Conservation (phyloP, 92 coral and sea anemone species). For the Palythoa caribaeorum region DNA sequence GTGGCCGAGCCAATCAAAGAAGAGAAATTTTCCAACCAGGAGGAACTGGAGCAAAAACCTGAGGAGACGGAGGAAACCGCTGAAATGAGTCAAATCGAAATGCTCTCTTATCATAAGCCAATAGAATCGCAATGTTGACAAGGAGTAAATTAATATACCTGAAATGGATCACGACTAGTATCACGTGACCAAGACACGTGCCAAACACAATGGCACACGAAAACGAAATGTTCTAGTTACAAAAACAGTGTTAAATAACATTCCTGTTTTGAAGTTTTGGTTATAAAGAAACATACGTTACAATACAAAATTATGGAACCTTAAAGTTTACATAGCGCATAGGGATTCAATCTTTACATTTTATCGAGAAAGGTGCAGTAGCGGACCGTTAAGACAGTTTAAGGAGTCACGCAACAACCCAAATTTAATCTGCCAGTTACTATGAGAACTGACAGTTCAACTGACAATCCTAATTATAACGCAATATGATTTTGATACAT, state of each 20-base stretch:
- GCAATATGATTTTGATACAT: no score
- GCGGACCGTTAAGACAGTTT: no score
- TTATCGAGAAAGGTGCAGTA: no score
- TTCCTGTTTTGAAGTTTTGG: no score
- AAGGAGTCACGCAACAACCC: no score
- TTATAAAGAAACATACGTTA: no score
- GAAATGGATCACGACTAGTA: not conserved
- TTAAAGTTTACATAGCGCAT: no score
- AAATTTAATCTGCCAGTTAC: no score
- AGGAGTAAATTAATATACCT: not conserved
- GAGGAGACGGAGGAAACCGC: slow-evolving; percentile 64
- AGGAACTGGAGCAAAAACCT: slow-evolving; percentile 40
- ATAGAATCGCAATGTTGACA: slow-evolving; percentile 81
- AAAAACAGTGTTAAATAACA: not conserved
- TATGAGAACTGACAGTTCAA: no score
- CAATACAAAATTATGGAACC: no score
- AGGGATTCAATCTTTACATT: no score
- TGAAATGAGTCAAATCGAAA: slow-evolving; percentile 66
- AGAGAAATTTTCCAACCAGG: slow-evolving; percentile 53
- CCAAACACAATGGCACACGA: not conserved
- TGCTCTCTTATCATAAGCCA: slow-evolving; percentile 80
- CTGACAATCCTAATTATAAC: no score
- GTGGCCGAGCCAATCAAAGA: slow-evolving; percentile 39
- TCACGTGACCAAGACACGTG: not conserved
- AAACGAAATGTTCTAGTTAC: not conserved